phyloP scores from a whole-genome alignment of 35 echinoderm and acorn worm genomes.

The Diadema setosum region DNA sequence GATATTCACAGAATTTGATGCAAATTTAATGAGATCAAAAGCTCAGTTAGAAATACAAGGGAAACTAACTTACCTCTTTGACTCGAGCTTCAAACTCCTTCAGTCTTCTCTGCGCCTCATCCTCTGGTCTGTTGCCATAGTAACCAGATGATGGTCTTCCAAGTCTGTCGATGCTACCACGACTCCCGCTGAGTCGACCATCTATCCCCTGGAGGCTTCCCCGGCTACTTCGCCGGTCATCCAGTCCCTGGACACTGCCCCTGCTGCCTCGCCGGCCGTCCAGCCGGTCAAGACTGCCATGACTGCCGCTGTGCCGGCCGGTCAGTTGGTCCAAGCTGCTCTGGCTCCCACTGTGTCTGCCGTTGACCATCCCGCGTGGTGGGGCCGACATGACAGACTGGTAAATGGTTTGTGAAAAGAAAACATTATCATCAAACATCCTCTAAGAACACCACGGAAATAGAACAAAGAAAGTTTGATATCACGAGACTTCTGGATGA shows the following conservation, averaged over 20 bases:
- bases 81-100: slow-evolving; percentile 74
- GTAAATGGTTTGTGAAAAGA: background rate
- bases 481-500: too few relatives aligned
- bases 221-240: background rate
- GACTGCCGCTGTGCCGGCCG: too few relatives aligned
- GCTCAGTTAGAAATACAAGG: background rate
- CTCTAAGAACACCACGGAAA: too few relatives aligned
- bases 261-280: background rate
- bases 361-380: background rate
- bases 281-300: background rate
- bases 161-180: background rate
- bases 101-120: slow-evolving; percentile 62
- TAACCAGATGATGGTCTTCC: background rate
- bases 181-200: background rate
- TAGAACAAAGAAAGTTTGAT: too few relatives aligned
- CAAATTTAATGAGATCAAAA: background rate
- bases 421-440: background rate
- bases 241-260: background rate
- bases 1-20: background rate
- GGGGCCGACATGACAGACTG: slow-evolving; percentile 25
- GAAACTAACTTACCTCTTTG: slow-evolving; percentile 83
- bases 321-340: background rate
- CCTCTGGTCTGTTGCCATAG: slow-evolving; percentile 36
- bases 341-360: background rate
- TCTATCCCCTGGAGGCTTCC: background rate